Percentiles rank a stretch among this genome's conserved stretches.
These are phyloP conservation scores for Tachina grossa DNA, from an alignment of 2,888 invertebrate species.

Conservation along the genomic window DNA sequence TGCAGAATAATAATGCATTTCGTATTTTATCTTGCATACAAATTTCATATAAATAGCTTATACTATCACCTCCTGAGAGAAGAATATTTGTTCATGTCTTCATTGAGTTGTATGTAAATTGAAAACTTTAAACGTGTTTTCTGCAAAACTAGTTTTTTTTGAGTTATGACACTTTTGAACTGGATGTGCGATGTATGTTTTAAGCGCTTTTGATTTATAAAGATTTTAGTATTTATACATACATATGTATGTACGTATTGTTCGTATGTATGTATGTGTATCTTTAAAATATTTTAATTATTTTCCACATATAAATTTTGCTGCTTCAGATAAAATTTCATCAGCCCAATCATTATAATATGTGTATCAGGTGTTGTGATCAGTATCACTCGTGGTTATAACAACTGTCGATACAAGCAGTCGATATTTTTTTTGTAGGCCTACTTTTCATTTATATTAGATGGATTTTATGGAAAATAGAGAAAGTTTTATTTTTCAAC, in stretches of 20 bases:
- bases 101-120: no score
- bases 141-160: no score
- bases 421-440: not conserved
- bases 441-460: not conserved
- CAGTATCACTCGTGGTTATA: not conserved
- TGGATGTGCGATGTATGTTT: not conserved
- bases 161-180: no score
- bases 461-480: not conserved
- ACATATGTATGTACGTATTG: no score
- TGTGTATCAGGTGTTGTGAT: conserved; percentile 5
- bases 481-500: not conserved
- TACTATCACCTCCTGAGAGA: no score
- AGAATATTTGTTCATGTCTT: no score
- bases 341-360: not conserved
- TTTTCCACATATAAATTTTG: not conserved
- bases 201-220: conserved; percentile 41
- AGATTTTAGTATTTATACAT: not conserved
- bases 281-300: conserved; percentile 14
- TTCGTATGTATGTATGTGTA: not conserved
- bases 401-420: not conserved
- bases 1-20: no score
- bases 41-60: no score
- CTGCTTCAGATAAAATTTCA: conserved; percentile 32
- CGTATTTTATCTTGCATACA: no score
- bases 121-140: no score